Conservation (phyloP, 2,888 invertebrate species). For the Ferdinandea cuprea region DNA sequence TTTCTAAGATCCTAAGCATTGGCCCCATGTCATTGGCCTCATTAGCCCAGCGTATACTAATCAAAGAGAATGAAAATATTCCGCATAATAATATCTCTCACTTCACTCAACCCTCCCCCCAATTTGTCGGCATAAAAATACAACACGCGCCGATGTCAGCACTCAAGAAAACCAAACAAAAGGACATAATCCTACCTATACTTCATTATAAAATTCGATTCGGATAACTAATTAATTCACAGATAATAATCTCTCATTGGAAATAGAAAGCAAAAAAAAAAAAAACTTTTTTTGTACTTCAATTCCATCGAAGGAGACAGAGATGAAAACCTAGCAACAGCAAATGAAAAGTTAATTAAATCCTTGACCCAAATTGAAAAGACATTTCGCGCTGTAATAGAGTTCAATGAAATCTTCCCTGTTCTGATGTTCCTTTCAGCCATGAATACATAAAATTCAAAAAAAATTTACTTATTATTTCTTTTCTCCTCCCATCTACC, state of each 20-base stretch:
- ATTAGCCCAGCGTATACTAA: too few relatives aligned
- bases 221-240: conserved; percentile 46
- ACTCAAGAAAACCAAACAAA: not conserved
- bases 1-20: too few relatives aligned
- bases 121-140: too few relatives aligned
- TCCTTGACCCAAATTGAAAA: conserved; percentile 71
- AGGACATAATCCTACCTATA: not conserved
- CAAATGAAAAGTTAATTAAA: conserved; percentile 74
- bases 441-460: conserved; percentile 37
- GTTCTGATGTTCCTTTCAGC: not conserved
- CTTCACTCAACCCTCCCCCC: not conserved
- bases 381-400: conserved; percentile 60
- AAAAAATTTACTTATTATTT: conserved; percentile 27
- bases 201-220: conserved; percentile 22
- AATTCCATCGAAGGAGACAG: conserved; percentile 36
- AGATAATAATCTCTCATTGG: conserved; percentile 43
- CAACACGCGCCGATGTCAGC: not conserved
- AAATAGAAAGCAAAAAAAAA: conserved; percentile 6
- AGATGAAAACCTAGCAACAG: conserved; percentile 37
- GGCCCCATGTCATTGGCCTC: too few relatives aligned
- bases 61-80: too few relatives aligned
- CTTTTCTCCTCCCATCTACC: conserved; percentile 31
- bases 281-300: conserved; percentile 64
- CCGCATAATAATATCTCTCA: too few relatives aligned
- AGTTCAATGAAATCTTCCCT: conserved; percentile 63